Percentiles rank a stretch among this genome's conserved stretches.
phyloP scores from a whole-genome alignment of 2,113 vertebrate species.

The Trinectes maculatus region DNA sequence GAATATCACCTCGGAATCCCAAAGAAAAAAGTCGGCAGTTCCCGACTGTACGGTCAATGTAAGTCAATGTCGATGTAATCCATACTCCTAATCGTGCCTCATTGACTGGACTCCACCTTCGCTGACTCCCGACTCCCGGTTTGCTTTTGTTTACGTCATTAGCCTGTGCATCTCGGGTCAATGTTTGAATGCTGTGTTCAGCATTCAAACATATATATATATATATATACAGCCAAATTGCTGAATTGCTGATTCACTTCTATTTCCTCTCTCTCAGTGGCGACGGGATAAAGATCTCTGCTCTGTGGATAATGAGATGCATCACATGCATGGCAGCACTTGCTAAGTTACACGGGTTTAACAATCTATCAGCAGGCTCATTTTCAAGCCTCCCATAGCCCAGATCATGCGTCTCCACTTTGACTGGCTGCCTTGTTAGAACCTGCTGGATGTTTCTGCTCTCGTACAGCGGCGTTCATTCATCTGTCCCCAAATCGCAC shows the following conservation, averaged over 20 bases:
- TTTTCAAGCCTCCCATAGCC: constrained; percentile 51
- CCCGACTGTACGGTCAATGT: no score
- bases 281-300: constrained; percentile 65
- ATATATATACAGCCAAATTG: no score
- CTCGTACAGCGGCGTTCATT: constrained; percentile 18
- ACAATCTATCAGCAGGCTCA: constrained; percentile 59
- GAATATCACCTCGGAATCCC: no score
- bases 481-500: constrained; percentile 52
- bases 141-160: neutral
- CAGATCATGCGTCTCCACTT: constrained; percentile 24
- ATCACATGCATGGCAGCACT: constrained; percentile 70
- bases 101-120: neutral
- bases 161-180: neutral
- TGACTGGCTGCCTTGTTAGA: constrained; percentile 54
- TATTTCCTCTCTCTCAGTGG: constrained; percentile 53
- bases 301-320: constrained; percentile 67
- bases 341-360: constrained; percentile 63
- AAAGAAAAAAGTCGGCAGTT: no score
- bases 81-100: neutral
- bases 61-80: neutral
- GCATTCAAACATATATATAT: no score
- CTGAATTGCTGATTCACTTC: constrained; percentile 30
- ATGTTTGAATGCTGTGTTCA: neutral
- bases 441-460: constrained; percentile 28
- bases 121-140: neutral